Evolutionary conservation across 1,140 invertebrate genomes (phyloP), one percentile per base, ranked within the genome.

Genomic region (Caenorhabditis inopinata): DNA sequence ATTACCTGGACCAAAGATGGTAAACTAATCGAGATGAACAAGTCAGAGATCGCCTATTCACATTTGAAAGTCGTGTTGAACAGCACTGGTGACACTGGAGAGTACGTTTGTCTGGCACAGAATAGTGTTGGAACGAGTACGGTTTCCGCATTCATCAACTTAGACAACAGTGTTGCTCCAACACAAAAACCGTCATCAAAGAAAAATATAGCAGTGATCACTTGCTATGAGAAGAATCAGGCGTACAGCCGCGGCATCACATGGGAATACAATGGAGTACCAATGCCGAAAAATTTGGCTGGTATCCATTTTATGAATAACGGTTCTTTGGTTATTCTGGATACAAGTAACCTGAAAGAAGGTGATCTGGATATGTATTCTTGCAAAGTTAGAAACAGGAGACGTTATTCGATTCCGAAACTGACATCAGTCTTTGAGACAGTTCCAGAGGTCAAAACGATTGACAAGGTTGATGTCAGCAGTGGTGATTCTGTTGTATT

Each of bases 231-330:
- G 47, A 79, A 74, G 47, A 58, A 48, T 11, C 48, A 48, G 6
- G 23, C 48, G 1, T 32, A 68, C 27, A 51, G 27, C 18, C 68
- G 58, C 12, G 78, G 78, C 35, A 46, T 79, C 16, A 74, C 78
- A 6, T 78, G 76, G 78, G 78, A 79, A 21, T 74, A 79, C 45
- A 58, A 79, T 51, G 46, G 35, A 35, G 25, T 68, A 4, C 46
- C 58, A 18, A 32, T 79, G 68, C 58, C 58, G 1, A 47, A 62
- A 45, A 45, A 73, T 18, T 46, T 79, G 46, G 58, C 45, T 27
- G 78, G 68, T 46, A 62, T 81, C 2, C 86, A 87, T 23, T 73
- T 74, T 12, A 83, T 86, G 82, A 85, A 85, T 38, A 86, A 87
- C 42, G 84, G 84, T 4, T 80, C 79, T 3, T 25, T 86, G 18